Base-by-base conservation (phyloP, 2,113 vertebrate genomes). In the Forbesichthys papilliferus region DNA sequence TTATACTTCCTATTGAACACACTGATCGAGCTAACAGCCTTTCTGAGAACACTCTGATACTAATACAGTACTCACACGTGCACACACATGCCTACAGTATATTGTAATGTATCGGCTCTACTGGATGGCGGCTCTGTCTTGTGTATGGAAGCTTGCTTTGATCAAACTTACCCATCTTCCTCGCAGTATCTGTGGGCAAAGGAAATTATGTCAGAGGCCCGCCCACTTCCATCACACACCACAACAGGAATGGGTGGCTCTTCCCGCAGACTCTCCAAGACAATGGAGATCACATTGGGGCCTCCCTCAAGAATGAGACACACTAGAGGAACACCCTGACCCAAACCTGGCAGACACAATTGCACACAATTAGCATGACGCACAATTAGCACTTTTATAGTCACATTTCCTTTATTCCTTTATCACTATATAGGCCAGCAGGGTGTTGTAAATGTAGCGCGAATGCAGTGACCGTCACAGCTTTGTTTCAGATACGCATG, bases 291-390 rank as follows among this genome's bases (percentile, higher is more conserved):
- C 66, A 98, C 92, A 0, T 98, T 99, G 2, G 98, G 98, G 47
- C 98, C 98, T 0, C 98, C 98, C 87, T 99, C 98, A 48, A 99
- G 93, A 56, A 98, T 95, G 36, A 99, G 92, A 27, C 96, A 98
- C 61, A 99, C 96, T 4, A 97, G 90, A 0, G 98, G 98, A 54
- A 99, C 97, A 0, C 96, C 96, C 79, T 99, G 96, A n/a, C 97
- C 98, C 3, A 90, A 71, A 78, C 88, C 85, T 91, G 71, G 5
- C 3, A 52, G 52, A 77, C 51, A 48, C 56, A 66, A 1, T 66
- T 5, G 66, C n/a, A 70, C 48, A 52, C 58, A 60, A 27, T 27
- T 27, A 27, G 27, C 27, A 27, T 27, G 27, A 52, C 52, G 74
- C 51, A 48, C 56, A 66, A 1, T n/a, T 42, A 6, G 5, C 36